These are phyloP conservation scores for Clivina fossor DNA, from an alignment of 2,888 invertebrate species.

Conservation along the genomic window DNA sequence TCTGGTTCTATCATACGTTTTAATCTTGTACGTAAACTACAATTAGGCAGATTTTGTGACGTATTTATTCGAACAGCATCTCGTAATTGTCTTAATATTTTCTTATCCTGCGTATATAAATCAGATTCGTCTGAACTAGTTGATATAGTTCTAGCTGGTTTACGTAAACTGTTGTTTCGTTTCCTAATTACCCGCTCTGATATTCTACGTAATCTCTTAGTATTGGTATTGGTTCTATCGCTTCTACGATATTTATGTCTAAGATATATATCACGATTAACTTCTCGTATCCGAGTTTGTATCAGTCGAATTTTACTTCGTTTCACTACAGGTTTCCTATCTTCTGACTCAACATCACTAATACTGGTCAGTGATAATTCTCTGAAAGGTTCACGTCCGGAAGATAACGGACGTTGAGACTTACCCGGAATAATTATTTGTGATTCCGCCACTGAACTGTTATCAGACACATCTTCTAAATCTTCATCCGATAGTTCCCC, in stretches of 20 bases:
- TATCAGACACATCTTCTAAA: slow-evolving; percentile 52
- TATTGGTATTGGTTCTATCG: slow-evolving; percentile 10
- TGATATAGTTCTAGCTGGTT: slow-evolving; percentile 19
- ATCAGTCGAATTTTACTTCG: neutral
- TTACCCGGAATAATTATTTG: slow-evolving; percentile 22
- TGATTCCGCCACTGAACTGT: slow-evolving; percentile 15
- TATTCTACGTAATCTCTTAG: slow-evolving; percentile 29
- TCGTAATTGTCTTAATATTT: slow-evolving; percentile 54
- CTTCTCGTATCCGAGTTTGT: slow-evolving; percentile 5
- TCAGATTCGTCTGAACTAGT: slow-evolving; percentile 43
- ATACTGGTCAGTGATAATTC: slow-evolving; percentile 25
- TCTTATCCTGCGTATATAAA: slow-evolving; percentile 39
- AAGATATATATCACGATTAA: slow-evolving; percentile 8
- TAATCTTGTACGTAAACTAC: slow-evolving; percentile 48
- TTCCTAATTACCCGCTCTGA: slow-evolving; percentile 22
- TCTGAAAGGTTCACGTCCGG: slow-evolving; percentile 26
- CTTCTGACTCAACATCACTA: slow-evolving; percentile 23
- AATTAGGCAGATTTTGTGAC: slow-evolving; percentile 43
- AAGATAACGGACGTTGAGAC: slow-evolving; percentile 24
- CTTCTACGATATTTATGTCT: slow-evolving; percentile 13
- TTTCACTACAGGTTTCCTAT: slow-evolving; percentile 1
- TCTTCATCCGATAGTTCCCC: slow-evolving; percentile 53
- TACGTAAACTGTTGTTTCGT: slow-evolving; percentile 18
- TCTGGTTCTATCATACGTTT: slow-evolving; percentile 45
- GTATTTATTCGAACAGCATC: slow-evolving; percentile 56